Conservation (phyloP, 2,888 invertebrate species). For the Flexamia atlantica region DNA sequence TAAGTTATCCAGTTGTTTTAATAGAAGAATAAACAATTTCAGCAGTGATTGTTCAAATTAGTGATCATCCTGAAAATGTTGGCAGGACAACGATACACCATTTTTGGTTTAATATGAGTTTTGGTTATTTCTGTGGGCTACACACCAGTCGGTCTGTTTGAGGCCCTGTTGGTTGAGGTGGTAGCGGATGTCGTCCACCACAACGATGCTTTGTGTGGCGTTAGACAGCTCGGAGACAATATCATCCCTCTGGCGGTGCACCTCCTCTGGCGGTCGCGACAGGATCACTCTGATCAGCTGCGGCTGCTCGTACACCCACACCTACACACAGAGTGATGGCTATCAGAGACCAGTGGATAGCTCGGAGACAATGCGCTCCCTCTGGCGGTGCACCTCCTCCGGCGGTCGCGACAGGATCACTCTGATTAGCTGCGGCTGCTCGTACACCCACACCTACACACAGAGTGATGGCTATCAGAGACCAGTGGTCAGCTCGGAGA, state of each 20-base stretch:
- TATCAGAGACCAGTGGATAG: conserved; percentile 80
- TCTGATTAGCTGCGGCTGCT: conserved; percentile 88
- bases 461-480: too few species aligned
- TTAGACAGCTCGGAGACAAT: conserved; percentile 85
- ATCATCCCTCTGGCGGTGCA: conserved; percentile 83
- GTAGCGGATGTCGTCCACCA: conserved; percentile 87
- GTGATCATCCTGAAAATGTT: too few species aligned
- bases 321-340: conserved; percentile 75
- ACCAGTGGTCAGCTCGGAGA: too few species aligned
- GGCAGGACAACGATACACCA: too few species aligned
- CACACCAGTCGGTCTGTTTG: conserved; percentile 85
- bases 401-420: conserved; percentile 91
- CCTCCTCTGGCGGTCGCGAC: conserved; percentile 88
- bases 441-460: conserved; percentile 91
- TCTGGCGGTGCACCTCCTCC: conserved; percentile 84
- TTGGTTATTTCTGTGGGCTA: too few species aligned
- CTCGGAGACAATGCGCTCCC: conserved; percentile 83
- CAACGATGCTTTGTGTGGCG: conserved; percentile 87
- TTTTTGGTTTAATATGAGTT: too few species aligned
- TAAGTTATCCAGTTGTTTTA: too few species aligned
- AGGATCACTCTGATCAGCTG: conserved; percentile 91
- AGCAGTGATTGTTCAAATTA: too few species aligned
- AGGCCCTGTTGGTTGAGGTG: conserved; percentile 82
- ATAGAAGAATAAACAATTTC: too few species aligned
- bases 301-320: conserved; percentile 93